A percentile compares a stretch with the other conserved stretches of the same genome.
phyloP scores from a whole-genome alignment of 2,888 invertebrate species.

The Heteromyza rotundicornis region DNA sequence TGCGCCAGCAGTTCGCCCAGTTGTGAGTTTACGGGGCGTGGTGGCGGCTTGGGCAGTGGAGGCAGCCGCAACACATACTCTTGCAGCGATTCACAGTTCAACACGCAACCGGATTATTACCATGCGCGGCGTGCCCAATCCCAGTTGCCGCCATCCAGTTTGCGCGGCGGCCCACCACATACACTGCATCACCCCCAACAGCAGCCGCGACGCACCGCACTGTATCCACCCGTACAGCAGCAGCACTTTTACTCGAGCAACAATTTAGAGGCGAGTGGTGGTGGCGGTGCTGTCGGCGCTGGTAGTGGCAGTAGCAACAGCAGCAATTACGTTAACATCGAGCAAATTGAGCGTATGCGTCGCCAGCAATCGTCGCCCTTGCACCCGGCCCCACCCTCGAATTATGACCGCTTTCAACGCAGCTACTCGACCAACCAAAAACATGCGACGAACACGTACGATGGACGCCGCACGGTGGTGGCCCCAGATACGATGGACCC shows the following conservation, averaged over 20 bases:
- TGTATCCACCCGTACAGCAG: slow-evolving; percentile 24
- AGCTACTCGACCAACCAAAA: slow-evolving; percentile 59
- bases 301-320: slow-evolving; percentile 35
- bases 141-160: slow-evolving; percentile 50
- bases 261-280: slow-evolving; percentile 28
- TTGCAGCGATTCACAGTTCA: slow-evolving; percentile 44
- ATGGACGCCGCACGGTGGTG: slow-evolving; percentile 35
- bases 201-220: slow-evolving; percentile 20
- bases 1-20: slow-evolving; percentile 59
- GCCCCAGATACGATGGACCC: slow-evolving; percentile 42
- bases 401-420: slow-evolving; percentile 55
- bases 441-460: slow-evolving; percentile 54
- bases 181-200: slow-evolving; percentile 27
- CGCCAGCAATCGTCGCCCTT: slow-evolving; percentile 60
- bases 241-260: slow-evolving; percentile 36
- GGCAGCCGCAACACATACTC: slow-evolving; percentile 55
- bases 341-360: slow-evolving; percentile 66
- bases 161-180: slow-evolving; percentile 32
- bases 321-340: slow-evolving; percentile 66
- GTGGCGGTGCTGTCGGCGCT: not conserved
- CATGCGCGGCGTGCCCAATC: slow-evolving; percentile 59
- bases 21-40: slow-evolving; percentile 52
- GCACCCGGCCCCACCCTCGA: slow-evolving; percentile 35
- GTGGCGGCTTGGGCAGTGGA: slow-evolving; percentile 36
- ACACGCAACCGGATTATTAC: slow-evolving; percentile 57